Conservation (phyloP, 2,797 vertebrate species). For the Sternarchorhynchus goeldii region DNA sequence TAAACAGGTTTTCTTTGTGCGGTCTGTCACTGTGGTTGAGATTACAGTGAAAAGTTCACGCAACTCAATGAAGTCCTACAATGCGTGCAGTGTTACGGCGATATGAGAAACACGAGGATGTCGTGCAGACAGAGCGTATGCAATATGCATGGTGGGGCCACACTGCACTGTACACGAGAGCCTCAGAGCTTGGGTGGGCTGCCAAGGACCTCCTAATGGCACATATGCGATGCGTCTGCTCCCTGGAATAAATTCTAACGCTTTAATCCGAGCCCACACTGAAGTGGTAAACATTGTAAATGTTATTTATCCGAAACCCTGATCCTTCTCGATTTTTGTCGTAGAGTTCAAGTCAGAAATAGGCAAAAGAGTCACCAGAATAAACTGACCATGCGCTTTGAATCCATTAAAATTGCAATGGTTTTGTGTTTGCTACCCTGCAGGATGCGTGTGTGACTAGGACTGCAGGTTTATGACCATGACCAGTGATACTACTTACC, state of each 20-base stretch:
- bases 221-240: conserved; percentile 25
- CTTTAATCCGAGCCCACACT: background rate
- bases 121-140: conserved; percentile 35
- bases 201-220: conserved; percentile 40
- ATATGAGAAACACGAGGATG: conserved; percentile 63
- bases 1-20: background rate
- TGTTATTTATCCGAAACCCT: background rate
- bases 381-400: background rate
- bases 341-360: background rate
- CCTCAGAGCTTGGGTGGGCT: conserved; percentile 31
- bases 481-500: conserved; percentile 66
- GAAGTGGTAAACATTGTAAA: background rate
- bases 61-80: conserved; percentile 51
- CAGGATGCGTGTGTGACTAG: conserved; percentile 68
- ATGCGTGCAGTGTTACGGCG: conserved; percentile 56
- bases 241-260: conserved; percentile 8
- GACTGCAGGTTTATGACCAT: conserved; percentile 63
- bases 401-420: background rate
- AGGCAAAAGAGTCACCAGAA: background rate
- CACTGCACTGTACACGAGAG: conserved; percentile 49
- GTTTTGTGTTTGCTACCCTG: conserved; percentile 33
- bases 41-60: conserved; percentile 58
- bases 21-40: background rate
- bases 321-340: background rate
- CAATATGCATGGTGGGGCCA: conserved; percentile 57